These are phyloP conservation scores for Macquaria australasica DNA, from an alignment of 2,113 vertebrate genomes.

Conservation along the genomic window DNA sequence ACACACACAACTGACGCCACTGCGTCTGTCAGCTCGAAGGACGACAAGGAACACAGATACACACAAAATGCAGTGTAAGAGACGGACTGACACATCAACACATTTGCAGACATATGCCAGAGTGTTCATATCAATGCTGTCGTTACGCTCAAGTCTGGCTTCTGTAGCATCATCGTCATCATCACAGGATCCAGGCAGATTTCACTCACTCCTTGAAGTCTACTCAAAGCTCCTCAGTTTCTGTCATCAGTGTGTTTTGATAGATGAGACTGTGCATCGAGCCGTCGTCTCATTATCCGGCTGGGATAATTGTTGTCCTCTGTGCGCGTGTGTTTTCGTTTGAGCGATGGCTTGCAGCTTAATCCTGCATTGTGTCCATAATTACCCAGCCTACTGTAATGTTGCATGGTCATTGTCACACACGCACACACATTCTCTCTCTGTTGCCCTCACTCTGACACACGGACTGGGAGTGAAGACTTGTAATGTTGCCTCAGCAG, in stretches of 20 bases:
- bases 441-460: slow-evolving; percentile 18
- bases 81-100: not conserved
- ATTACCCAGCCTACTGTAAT: slow-evolving; percentile 54
- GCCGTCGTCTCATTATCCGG: slow-evolving; percentile 21
- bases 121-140: not conserved
- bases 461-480: slow-evolving; percentile 25
- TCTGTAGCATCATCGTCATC: slow-evolving; percentile 11
- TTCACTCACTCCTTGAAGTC: slow-evolving; percentile 39
- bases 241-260: slow-evolving; percentile 34
- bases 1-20: not conserved
- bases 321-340: slow-evolving; percentile 40
- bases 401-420: slow-evolving; percentile 40
- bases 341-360: slow-evolving; percentile 61
- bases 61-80: slow-evolving; percentile 4
- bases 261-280: slow-evolving; percentile 20
- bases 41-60: slow-evolving; percentile 7
- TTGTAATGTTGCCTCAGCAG: slow-evolving; percentile 46
- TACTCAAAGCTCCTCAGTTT: not conserved
- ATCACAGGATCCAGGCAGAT: slow-evolving; percentile 31
- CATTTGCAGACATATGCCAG: not conserved
- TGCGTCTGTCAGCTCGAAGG: not conserved
- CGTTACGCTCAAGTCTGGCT: not conserved
- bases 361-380: slow-evolving; percentile 63
- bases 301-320: slow-evolving; percentile 49
- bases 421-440: not conserved